phyloP scores from a whole-genome alignment of 2,797 vertebrate species.

The Taenioides sp. region DNA sequence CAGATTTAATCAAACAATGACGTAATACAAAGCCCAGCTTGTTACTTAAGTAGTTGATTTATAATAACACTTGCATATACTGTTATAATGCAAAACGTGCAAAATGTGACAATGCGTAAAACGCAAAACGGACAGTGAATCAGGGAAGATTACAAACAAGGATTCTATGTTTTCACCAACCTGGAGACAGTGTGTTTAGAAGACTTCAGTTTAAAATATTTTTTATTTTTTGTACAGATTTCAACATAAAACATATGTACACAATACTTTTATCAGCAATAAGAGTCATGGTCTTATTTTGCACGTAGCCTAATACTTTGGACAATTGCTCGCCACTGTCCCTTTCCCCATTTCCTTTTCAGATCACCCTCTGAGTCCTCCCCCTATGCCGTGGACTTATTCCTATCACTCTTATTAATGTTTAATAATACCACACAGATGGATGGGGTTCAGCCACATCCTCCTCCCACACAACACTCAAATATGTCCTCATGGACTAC shows the following conservation, averaged over 20 bases:
- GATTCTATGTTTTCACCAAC: background rate
- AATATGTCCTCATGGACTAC: constrained; percentile 60
- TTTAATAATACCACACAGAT: constrained; percentile 13
- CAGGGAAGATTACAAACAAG: background rate
- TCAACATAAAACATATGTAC: background rate
- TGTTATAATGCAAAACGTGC: background rate
- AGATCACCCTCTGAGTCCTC: constrained; percentile 12
- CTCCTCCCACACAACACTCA: constrained; percentile 41
- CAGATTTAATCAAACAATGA: background rate
- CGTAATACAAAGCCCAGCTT: background rate
- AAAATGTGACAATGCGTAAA: background rate
- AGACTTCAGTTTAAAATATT: background rate
- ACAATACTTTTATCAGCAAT: background rate
- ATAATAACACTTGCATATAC: background rate
- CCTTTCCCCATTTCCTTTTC: background rate
- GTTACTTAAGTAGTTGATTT: background rate
- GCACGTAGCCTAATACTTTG: background rate
- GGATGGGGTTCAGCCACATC: constrained; percentile 17
- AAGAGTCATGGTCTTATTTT: background rate
- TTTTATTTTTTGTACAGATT: too few species aligned
- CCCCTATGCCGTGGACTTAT: background rate
- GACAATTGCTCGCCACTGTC: background rate
- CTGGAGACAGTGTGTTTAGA: background rate
- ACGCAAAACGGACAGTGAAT: background rate
- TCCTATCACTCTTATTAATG: constrained; percentile 14